Base-by-base conservation (phyloP, 2,888 invertebrate species). In the Spodoptera picta region DNA sequence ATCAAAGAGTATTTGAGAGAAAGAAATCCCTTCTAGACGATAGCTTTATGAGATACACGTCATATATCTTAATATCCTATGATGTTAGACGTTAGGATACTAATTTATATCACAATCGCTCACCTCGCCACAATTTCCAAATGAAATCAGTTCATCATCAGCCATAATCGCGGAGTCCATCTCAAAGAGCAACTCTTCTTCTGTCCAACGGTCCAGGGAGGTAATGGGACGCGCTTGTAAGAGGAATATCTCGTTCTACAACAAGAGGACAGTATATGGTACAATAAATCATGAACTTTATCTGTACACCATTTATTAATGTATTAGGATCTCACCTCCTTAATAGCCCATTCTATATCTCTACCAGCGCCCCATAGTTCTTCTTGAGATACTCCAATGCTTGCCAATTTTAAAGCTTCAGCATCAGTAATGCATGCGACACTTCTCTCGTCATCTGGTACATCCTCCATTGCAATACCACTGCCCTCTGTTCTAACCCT, bases 171-270 rank as follows among this genome's bases (percentile, higher is more conserved):
- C 95, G 0, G 95, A 90, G 86, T 98, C 98, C 80, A 97, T 92
- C 88, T 98, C 98, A 82, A 98, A 98, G 4, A 96, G 90, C 41
- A 98, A 85, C 80, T 98, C 98, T 78, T 96, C 97, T 60, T 98
- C 97, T 0, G 96, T 96, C 96, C 97, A 98, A 0, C 95, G 88
- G 74, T 96, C 96, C 36, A 97, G 83, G 0, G 96, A 96, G 0
- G 98, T 98, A 56, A 98, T 96, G 0, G 97, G 97, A 6, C 98
- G 95, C 1, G 97, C 96, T 96, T 98, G 97, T n/a, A 97, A 89
- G 11, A 97, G 84, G 84, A 95, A 96, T 65, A 97, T 90, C 10
- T 91, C 90, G n/a, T 92, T 91, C 95, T 96, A 82, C 86, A 53
- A 44, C 14, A 53, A 23, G 36, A 36, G 2, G 9, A 36, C 9